Percentiles rank a stretch among this genome's conserved stretches.
These are phyloP conservation scores for Muntiacus muntjak DNA, from an alignment of 2,113 vertebrate genomes.

Conservation along the genomic window DNA sequence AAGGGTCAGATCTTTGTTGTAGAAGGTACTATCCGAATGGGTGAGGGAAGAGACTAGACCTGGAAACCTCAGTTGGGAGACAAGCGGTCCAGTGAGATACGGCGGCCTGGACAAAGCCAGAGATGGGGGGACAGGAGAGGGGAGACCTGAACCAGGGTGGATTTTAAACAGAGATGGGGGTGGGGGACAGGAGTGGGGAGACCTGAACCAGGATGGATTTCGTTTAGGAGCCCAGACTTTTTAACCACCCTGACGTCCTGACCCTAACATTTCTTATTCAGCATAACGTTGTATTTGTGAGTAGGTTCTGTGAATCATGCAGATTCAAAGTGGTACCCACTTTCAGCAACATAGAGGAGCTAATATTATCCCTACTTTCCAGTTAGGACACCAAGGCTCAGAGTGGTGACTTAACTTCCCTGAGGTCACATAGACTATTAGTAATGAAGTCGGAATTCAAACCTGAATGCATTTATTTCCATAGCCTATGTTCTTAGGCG, in stretches of 20 bases:
- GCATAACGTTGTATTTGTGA: neutral
- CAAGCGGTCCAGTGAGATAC: neutral
- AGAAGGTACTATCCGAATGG: neutral
- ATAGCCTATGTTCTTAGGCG: neutral
- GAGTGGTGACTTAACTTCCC: neutral
- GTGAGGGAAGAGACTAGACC: neutral
- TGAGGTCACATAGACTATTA: neutral
- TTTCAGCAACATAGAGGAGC: neutral
- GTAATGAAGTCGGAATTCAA: neutral
- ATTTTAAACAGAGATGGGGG: neutral
- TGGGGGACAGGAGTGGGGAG: neutral
- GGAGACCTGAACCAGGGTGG: neutral
- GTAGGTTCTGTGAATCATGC: neutral
- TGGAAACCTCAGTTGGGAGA: neutral
- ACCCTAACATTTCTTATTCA: neutral
- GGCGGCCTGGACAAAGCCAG: neutral
- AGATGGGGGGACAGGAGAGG: neutral
- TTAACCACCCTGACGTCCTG: neutral
- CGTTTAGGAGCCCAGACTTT: neutral
- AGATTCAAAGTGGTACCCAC: neutral
- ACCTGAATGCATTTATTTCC: neutral
- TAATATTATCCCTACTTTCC: neutral
- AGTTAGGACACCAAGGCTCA: neutral
- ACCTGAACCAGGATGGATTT: neutral
- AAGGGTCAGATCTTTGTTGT: neutral